phyloP scores from a whole-genome alignment of 1,140 invertebrate genomes.

The Palaemon carinicauda region DNA sequence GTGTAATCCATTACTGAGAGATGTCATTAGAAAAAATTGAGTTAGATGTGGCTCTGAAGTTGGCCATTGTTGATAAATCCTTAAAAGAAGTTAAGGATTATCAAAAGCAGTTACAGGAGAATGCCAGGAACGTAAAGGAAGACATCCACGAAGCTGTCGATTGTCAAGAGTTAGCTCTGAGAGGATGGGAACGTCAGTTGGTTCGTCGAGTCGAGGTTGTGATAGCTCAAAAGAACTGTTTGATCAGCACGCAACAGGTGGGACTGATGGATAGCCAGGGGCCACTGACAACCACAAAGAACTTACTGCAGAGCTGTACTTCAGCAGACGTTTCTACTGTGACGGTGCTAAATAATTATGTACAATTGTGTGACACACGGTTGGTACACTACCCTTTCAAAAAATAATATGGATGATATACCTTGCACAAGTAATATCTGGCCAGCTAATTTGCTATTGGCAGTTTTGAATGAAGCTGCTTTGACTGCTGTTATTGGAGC shows the following conservation, averaged over 20 bases:
- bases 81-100: conserved; percentile 16
- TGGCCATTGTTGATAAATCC: conserved; percentile 24
- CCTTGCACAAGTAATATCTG: too few species aligned
- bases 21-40: conserved; percentile 36
- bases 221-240: conserved; percentile 13
- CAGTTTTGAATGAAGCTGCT: too few species aligned
- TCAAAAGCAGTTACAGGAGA: conserved; percentile 10
- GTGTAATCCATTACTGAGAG: neutral
- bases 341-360: too few species aligned
- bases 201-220: conserved; percentile 37
- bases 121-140: conserved; percentile 29
- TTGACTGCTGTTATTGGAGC: too few species aligned
- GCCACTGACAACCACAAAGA: neutral
- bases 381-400: conserved; percentile 27
- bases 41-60: conserved; percentile 25
- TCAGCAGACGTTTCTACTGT: neutral
- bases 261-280: conserved; percentile 26
- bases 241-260: conserved; percentile 18
- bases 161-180: neutral
- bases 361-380: too few species aligned
- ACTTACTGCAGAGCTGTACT: conserved; percentile 10
- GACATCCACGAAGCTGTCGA: conserved; percentile 33
- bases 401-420: conserved; percentile 43
- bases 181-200: conserved; percentile 24
- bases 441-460: too few species aligned